Base-by-base conservation (phyloP, 2,888 invertebrate genomes). In the Drosophila infuscata region DNA sequence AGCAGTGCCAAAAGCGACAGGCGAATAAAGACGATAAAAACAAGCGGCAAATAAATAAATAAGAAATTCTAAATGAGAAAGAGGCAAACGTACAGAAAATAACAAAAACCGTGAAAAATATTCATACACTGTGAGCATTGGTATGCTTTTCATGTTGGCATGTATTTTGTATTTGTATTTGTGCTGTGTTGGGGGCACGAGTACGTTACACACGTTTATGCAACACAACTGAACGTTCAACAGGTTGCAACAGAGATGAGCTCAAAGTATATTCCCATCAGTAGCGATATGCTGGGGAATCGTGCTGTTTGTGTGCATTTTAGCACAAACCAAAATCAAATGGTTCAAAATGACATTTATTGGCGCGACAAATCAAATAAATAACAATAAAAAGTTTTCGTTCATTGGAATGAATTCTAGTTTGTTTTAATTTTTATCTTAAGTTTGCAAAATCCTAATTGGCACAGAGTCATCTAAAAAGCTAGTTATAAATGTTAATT, bases 1-100 rank as follows among this genome's bases (percentile, higher is more conserved):
- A 90, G 87, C 89, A 89, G 89, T 88, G 90, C 88, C 87, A 87
- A 81, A 85, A 80, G 82, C 88, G 68, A 74, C 70, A 64, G 76
- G 25, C 79, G 72, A 72, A 75, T 56, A 63, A 74, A 81, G 76
- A 76, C 74, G 74, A 87, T 79, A 83, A 88, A 78, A 84, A 70
- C 72, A 81, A 81, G 82, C 86, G 83, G 79, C 79, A 84, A 82
- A 81, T 73, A 86, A 86, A 86, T 73, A 86, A 74, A 82, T 76
- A 74, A 68, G 66, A 73, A 80, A 86, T 84, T 80, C 79, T 64
- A 83, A 84, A 78, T 76, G 71, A 74, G 66, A 70, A 59, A 67
- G 65, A 73, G 67, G 57, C 76, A 68, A 75, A 65, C 43, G 35
- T 56, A 46, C 54, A 43, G n/a, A 49, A 67, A 61, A 61, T 49